Evolutionary conservation across 2,797 vertebrate genomes (phyloP).

Genomic region (Mormyrops boulengeri): DNA sequence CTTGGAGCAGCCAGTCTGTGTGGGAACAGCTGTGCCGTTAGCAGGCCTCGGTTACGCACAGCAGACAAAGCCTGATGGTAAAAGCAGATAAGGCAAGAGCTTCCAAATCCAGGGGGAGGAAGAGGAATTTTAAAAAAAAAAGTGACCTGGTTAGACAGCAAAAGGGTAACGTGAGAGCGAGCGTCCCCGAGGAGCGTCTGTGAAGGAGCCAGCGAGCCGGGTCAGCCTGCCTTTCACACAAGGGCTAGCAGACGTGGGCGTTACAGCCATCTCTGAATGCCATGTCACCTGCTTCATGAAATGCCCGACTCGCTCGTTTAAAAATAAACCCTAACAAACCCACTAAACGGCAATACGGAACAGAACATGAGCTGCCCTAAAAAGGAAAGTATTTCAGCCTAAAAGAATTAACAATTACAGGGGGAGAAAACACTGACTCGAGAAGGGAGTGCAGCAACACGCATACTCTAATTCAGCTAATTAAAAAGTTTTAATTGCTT

Average conservation of each 20-base stretch:
- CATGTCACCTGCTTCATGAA: not conserved
- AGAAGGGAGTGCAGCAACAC: not conserved
- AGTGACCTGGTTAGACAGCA: not conserved
- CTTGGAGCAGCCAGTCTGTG: not conserved
- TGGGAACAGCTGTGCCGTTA: not conserved
- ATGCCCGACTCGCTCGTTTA: not conserved
- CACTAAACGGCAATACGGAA: not conserved
- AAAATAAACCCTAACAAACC: not conserved
- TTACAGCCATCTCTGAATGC: not conserved
- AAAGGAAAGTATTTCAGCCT: not conserved
- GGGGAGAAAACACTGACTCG: not conserved
- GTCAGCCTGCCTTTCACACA: not conserved
- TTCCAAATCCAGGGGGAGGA: not conserved
- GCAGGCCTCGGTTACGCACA: not conserved
- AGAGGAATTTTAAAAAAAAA: not conserved
- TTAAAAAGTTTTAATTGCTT: constrained; percentile 5
- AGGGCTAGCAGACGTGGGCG: not conserved
- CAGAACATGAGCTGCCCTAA: not conserved
- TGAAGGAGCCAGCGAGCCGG: not conserved
- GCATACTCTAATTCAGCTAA: not conserved
- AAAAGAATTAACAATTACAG: not conserved
- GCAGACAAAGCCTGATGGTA: not conserved
- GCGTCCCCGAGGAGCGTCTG: not conserved
- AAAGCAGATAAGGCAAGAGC: not conserved
- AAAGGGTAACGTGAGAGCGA: not conserved